phyloP scores from a whole-genome alignment of 2,113 vertebrate species.

The Melanocharis versteri region DNA sequence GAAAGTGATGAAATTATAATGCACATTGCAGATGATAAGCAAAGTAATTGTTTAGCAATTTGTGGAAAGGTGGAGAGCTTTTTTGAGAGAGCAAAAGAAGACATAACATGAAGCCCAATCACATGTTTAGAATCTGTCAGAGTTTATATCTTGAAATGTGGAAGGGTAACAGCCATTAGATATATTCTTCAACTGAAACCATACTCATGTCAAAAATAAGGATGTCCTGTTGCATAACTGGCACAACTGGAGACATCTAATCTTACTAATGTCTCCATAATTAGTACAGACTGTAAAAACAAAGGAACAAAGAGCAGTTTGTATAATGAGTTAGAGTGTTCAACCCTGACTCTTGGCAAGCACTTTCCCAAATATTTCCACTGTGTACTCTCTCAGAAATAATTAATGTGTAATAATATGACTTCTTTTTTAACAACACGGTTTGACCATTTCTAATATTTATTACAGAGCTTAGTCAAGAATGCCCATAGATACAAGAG shows the following conservation, averaged over 20 bases:
- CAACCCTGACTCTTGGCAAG: constrained; percentile 25
- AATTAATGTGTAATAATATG: not conserved
- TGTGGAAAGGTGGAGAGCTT: not conserved
- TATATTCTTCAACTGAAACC: not conserved
- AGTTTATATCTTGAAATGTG: not conserved
- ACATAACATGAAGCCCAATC: not conserved
- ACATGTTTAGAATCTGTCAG: not conserved
- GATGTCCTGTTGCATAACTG: not conserved
- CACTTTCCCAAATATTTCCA: not conserved
- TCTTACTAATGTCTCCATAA: not conserved
- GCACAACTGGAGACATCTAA: not conserved
- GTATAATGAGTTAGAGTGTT: not conserved
- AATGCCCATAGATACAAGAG: not conserved
- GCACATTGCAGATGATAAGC: not conserved
- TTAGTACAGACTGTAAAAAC: constrained; percentile 14
- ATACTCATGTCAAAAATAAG: not conserved
- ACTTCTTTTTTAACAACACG: not conserved
- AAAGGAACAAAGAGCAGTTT: constrained; percentile 2
- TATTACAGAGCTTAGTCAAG: not conserved
- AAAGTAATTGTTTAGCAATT: constrained; percentile 10
- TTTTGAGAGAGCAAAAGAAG: not conserved
- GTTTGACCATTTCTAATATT: not conserved
- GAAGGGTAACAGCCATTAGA: not conserved
- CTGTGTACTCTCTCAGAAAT: not conserved
- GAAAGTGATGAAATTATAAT: constrained; percentile 25